Conservation (phyloP, 2,888 invertebrate genomes). For the Nycteola revayana region DNA sequence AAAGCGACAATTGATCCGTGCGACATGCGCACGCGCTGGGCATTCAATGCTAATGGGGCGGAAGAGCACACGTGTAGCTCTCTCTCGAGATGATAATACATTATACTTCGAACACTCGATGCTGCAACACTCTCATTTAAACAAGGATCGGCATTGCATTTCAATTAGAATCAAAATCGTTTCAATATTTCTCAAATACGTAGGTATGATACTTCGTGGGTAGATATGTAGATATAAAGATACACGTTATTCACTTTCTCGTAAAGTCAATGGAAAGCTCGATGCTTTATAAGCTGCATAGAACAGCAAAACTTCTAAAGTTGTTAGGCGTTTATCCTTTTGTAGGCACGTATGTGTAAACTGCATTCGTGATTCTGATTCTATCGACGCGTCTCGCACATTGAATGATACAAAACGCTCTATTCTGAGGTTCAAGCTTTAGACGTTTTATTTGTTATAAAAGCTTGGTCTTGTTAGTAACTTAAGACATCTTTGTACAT, state of each 20-base stretch:
- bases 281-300: slow-evolving; percentile 12
- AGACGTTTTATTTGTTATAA: no score
- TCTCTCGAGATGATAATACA: slow-evolving; percentile 59
- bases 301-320: slow-evolving; percentile 21
- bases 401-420: slow-evolving; percentile 46
- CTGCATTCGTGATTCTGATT: slow-evolving; percentile 60
- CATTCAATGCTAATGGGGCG: slow-evolving; percentile 79
- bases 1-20: slow-evolving; percentile 62
- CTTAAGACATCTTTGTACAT: no score
- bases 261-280: slow-evolving; percentile 9
- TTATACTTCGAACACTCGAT: slow-evolving; percentile 52
- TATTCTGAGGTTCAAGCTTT: slow-evolving; percentile 30
- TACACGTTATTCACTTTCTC: no score
- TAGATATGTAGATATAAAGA: no score
- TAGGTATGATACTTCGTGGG: no score
- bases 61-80: slow-evolving; percentile 67
- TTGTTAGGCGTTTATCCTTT: slow-evolving; percentile 32
- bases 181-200: no score
- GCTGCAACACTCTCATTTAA: slow-evolving; percentile 48
- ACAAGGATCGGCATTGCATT: not conserved
- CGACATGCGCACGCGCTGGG: slow-evolving; percentile 61
- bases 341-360: slow-evolving; percentile 38
- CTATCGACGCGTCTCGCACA: slow-evolving; percentile 50
- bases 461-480: no score
- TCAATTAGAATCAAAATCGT: no score